phyloP scores from a whole-genome alignment of 2,797 vertebrate species.

The Scolopax rusticola region DNA sequence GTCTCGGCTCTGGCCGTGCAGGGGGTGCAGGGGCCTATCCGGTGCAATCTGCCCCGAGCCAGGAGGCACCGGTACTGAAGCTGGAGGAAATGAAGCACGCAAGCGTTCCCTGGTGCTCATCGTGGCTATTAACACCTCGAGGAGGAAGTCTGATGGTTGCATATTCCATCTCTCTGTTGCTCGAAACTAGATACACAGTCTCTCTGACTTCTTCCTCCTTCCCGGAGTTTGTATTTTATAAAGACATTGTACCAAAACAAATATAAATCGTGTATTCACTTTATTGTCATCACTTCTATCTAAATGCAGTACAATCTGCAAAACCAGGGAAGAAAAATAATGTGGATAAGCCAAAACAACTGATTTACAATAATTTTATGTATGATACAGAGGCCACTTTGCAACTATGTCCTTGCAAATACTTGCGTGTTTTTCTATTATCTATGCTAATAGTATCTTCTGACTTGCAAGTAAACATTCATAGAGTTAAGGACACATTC shows the following conservation, averaged over 20 bases:
- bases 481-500: neutral
- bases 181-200: neutral
- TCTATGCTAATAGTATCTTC: neutral
- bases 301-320: neutral
- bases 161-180: neutral
- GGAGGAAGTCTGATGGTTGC: neutral
- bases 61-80: neutral
- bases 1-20: neutral
- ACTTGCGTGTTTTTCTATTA: neutral
- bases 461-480: neutral
- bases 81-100: no score
- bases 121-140: fast-evolving
- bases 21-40: neutral
- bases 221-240: neutral
- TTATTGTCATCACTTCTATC: neutral
- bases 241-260: no score
- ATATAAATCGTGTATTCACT: neutral
- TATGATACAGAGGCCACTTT: neutral
- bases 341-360: neutral
- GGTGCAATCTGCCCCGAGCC: fast-evolving
- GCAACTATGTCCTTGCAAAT: neutral
- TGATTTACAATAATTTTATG: neutral
- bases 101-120: neutral
- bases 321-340: neutral
- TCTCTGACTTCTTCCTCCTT: neutral